These are phyloP conservation scores for Tragulus kanchil DNA, from an alignment of 2,113 vertebrate species.

Conservation along the genomic window DNA sequence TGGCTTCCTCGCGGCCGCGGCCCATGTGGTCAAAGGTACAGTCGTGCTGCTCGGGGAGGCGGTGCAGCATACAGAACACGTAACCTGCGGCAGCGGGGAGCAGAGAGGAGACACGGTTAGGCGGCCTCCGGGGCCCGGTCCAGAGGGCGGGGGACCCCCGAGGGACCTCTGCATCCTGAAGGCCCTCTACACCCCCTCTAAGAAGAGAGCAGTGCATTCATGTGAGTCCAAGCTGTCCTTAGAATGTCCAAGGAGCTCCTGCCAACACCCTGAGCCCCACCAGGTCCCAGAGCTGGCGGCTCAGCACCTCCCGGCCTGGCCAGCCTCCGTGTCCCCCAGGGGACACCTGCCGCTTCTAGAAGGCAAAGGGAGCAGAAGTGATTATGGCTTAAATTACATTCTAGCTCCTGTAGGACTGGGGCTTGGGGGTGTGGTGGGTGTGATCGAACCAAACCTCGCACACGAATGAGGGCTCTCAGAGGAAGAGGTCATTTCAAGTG, in stretches of 20 bases:
- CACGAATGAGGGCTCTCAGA: neutral
- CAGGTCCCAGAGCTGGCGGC: neutral
- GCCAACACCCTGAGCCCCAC: neutral
- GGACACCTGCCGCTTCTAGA: neutral
- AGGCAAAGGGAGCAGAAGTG: neutral
- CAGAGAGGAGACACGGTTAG: slow-evolving; percentile 58
- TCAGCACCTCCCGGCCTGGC: neutral
- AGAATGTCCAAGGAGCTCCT: neutral
- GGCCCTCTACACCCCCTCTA: fast-evolving
- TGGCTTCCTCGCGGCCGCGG: slow-evolving; percentile 97
- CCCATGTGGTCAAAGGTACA: slow-evolving; percentile 99
- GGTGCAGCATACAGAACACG: slow-evolving; percentile 98
- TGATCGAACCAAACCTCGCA: neutral
- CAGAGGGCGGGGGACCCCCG: neutral
- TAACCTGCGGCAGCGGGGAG: slow-evolving; percentile 88
- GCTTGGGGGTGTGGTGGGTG: neutral
- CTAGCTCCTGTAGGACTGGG: neutral
- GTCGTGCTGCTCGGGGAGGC: slow-evolving; percentile 98
- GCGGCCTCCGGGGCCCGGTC: neutral
- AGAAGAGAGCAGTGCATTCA: too few species aligned
- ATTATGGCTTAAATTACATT: neutral
- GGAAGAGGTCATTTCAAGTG: neutral
- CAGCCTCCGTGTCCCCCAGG: neutral
- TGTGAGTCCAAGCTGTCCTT: neutral
- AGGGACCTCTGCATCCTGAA: too few species aligned